Evolutionary conservation across 2,888 invertebrate species (phyloP).

Genomic region (Frankliniella intonsa): DNA sequence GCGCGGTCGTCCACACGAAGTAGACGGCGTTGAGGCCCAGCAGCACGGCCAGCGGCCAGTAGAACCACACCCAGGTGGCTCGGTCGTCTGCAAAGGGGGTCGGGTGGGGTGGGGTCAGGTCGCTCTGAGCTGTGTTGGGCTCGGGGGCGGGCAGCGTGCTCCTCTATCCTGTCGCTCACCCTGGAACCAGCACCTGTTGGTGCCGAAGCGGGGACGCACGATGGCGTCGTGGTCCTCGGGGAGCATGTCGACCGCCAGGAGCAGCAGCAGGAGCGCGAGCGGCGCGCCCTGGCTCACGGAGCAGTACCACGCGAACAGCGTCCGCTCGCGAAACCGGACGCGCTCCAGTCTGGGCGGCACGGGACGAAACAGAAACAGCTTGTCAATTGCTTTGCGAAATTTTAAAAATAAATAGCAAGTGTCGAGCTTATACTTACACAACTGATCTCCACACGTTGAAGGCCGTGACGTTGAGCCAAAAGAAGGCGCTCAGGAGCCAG

Average conservation of each 20-base stretch:
- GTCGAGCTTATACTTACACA: slow-evolving; percentile 52
- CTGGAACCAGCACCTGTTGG: slow-evolving; percentile 59
- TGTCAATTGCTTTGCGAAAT: background rate
- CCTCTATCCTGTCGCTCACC: slow-evolving; percentile 46
- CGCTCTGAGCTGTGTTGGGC: no score
- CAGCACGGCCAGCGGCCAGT: slow-evolving; percentile 60
- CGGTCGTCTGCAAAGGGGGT: slow-evolving; percentile 49
- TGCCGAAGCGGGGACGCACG: slow-evolving; percentile 57
- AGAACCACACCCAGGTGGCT: slow-evolving; percentile 62
- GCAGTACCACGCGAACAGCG: slow-evolving; percentile 54
- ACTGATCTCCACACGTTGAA: slow-evolving; percentile 63
- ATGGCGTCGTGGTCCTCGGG: slow-evolving; percentile 48
- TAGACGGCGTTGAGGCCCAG: slow-evolving; percentile 55
- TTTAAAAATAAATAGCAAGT: background rate
- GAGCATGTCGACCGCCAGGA: slow-evolving; percentile 53
- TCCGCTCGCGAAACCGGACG: slow-evolving; percentile 50
- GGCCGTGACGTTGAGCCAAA: slow-evolving; percentile 74
- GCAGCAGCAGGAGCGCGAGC: slow-evolving; percentile 50
- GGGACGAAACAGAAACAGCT: background rate
- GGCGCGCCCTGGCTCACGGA: slow-evolving; percentile 59
- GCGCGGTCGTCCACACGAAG: slow-evolving; percentile 55
- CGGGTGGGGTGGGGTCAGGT: background rate
- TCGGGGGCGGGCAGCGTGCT: no score
- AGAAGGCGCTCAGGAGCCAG: slow-evolving; percentile 71
- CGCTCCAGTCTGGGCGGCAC: slow-evolving; percentile 42